Evolutionary conservation across 2,113 vertebrate genomes (phyloP), one percentile per base, ranked within the genome.

Genomic region (Rattus rattus): DNA sequence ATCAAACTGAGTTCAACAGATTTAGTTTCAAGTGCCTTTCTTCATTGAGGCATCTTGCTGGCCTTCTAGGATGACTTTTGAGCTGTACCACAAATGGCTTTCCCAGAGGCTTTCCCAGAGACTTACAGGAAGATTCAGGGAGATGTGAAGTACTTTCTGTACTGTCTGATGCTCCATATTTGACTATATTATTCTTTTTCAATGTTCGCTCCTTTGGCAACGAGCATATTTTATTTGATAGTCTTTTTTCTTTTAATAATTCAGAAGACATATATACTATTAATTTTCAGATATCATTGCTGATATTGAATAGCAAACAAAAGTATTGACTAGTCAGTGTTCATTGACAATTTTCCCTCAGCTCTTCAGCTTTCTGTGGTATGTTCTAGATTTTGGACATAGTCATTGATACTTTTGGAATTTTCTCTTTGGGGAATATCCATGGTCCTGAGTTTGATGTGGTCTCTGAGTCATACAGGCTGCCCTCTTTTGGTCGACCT

Each of bases 251-350:
- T 49, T 90, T 4, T 83, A 39, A 1, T 72, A 86, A 90, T 86
- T 81, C 52, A 87, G 49, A 75, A 81, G 20, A 13, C 33, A 88
- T 3, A 69, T 5, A 24, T 76, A 47, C 49, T 83, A 90, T 83
- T 9, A 92, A 87, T 87, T 90, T 70, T 97, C 63, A 93, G 77
- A 91, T 61, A 28, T 2, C 83, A n/a, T 72, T 92, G 49, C 49
- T 49, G 76, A 59, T n/a, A 77, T 52, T 8, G 91, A 92, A 16
- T 67, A 89, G 67, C 61, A 63, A 88, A 47, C 0, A 81, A 70
- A 54, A 19, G 10, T 63, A 36, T 33, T 65, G 43, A 52, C 67
- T 52, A 92, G 80, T 84, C n/a, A 39, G 17, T 52, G 77, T 84
- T 69, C 69, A 28, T 70, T 70, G n/a, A 54, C 10, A 54, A n/a